A percentile compares a stretch with the other conserved stretches of the same genome.
Conservation (phyloP, 2,888 invertebrate genomes). For the Xanthorhoe designata region DNA sequence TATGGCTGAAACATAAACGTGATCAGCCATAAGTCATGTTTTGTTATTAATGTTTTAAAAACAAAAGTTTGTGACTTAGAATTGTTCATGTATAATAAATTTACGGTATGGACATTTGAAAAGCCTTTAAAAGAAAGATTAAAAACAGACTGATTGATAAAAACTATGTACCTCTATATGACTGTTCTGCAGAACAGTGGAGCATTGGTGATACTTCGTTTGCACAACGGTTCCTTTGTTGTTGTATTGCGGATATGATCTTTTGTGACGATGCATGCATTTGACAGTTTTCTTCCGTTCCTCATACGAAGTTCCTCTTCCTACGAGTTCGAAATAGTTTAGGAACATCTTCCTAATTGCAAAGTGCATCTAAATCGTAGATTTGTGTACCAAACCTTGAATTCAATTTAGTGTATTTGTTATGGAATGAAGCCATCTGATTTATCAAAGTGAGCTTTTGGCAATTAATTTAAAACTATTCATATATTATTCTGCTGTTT, state of each 20-base stretch:
- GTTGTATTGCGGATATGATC: background rate
- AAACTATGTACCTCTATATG: background rate
- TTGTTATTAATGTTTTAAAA: background rate
- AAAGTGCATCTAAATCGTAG: background rate
- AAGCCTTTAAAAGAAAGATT: background rate
- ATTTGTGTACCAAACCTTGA: background rate
- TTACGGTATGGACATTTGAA: background rate
- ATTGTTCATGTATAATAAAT: background rate
- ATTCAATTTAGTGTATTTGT: slow-evolving; percentile 1
- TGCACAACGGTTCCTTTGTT: slow-evolving; percentile 7
- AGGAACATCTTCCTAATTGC: background rate
- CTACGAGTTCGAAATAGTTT: background rate
- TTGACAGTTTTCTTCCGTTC: slow-evolving; percentile 5
- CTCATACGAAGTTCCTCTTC: slow-evolving; percentile 1
- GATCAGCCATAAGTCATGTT: background rate
- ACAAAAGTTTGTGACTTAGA: background rate
- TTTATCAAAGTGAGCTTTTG: background rate
- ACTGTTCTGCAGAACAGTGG: background rate
- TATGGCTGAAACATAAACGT: background rate
- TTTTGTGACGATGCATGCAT: background rate
- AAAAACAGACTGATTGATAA: background rate
- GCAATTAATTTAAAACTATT: background rate
- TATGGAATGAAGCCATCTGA: background rate
- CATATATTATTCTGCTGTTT: background rate
- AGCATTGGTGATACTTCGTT: background rate